A percentile compares a stretch with the other conserved stretches of the same genome.
phyloP scores from a whole-genome alignment of 2,797 vertebrate genomes.

The Characodon lateralis region DNA sequence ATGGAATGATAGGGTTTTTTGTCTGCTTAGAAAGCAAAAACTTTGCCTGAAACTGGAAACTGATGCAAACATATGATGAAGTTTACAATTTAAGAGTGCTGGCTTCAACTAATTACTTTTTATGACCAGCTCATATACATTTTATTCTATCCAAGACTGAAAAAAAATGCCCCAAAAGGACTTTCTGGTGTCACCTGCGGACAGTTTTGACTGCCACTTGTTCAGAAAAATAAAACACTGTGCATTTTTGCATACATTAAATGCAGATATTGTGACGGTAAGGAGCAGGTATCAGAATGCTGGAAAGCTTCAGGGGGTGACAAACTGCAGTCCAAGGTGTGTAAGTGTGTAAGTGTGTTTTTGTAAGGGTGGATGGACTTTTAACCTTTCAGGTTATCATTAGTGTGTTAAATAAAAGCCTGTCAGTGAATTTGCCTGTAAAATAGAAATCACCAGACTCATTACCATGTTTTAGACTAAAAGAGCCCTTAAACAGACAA shows the following conservation, averaged over 20 bases:
- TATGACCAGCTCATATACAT: neutral
- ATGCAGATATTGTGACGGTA: neutral
- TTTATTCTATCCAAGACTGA: neutral
- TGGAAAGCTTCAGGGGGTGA: conserved; percentile 29
- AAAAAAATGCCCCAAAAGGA: neutral
- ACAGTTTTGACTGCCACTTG: neutral
- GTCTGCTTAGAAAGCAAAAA: neutral
- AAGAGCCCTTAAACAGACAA: conserved; percentile 24
- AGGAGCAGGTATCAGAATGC: conserved; percentile 12
- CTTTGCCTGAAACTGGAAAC: neutral
- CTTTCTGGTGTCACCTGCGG: neutral
- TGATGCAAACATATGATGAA: neutral
- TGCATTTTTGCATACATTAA: neutral
- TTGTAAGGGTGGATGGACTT: neutral
- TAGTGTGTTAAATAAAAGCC: conserved; percentile 28
- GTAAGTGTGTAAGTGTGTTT: conserved; percentile 6
- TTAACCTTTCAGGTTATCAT: conserved; percentile 17
- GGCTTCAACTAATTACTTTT: neutral
- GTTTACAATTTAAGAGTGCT: neutral
- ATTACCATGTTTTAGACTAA: conserved; percentile 24
- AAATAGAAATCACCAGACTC: conserved; percentile 29
- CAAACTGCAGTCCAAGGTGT: neutral
- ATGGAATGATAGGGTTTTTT: neutral
- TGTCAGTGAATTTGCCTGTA: conserved; percentile 39
- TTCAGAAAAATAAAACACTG: neutral